These are phyloP conservation scores for Acanthacorydalis orientalis DNA, from an alignment of 2,888 invertebrate species.

Conservation along the genomic window DNA sequence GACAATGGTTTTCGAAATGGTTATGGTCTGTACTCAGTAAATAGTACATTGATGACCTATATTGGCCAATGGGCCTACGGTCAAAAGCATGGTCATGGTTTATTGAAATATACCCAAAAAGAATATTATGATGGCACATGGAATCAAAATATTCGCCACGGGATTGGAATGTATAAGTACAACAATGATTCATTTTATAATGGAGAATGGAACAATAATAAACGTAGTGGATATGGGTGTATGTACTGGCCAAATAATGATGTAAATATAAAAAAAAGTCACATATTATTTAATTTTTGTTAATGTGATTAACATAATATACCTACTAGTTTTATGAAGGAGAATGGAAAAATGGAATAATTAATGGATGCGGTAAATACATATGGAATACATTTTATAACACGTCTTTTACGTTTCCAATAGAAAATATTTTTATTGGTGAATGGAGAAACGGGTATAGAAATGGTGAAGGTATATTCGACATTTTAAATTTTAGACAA, in stretches of 20 bases:
- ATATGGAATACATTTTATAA: slow-evolving; percentile 37
- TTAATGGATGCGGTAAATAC: slow-evolving; percentile 40
- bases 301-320: background rate
- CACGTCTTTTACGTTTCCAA: slow-evolving; percentile 33
- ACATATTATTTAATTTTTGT: background rate
- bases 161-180: slow-evolving; percentile 36
- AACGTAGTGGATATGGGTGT: slow-evolving; percentile 36
- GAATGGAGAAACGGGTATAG: slow-evolving; percentile 36
- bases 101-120: slow-evolving; percentile 19
- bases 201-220: slow-evolving; percentile 34
- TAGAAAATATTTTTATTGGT: slow-evolving; percentile 34
- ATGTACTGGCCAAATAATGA: slow-evolving; percentile 44
- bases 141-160: slow-evolving; percentile 25
- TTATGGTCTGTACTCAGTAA: slow-evolving; percentile 19
- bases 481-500: background rate
- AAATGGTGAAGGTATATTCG: slow-evolving; percentile 30
- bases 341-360: slow-evolving; percentile 36
- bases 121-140: slow-evolving; percentile 28
- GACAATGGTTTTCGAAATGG: slow-evolving; percentile 33
- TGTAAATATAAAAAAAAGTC: slow-evolving; percentile 21
- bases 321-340: slow-evolving; percentile 36
- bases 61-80: slow-evolving; percentile 26
- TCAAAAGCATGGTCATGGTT: slow-evolving; percentile 24
- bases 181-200: slow-evolving; percentile 33
- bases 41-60: slow-evolving; percentile 18